phyloP scores from a whole-genome alignment of 1,140 invertebrate genomes.

The Belonocnema kinseyi region DNA sequence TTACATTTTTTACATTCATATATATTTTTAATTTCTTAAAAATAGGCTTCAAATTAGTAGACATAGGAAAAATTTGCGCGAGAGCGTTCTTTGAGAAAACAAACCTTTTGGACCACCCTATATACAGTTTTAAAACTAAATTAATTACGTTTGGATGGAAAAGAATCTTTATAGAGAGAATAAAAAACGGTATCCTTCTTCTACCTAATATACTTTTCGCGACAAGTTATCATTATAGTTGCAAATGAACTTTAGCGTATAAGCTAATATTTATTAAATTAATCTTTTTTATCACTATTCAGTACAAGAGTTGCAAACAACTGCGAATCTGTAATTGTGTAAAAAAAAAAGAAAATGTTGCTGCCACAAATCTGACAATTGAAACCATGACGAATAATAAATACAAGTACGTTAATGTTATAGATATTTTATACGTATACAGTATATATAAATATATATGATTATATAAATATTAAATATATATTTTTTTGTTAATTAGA shows the following conservation, averaged over 20 bases:
- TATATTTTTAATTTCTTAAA: no score
- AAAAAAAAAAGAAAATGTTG: neutral
- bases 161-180: no score
- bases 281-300: neutral
- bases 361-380: neutral
- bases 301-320: neutral
- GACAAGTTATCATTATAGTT: no score
- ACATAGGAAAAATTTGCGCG: no score
- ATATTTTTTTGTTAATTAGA: conserved; percentile 46
- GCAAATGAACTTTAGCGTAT: neutral
- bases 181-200: no score
- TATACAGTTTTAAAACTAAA: no score
- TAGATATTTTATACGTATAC: conserved; percentile 39
- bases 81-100: no score
- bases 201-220: no score
- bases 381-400: conserved; percentile 1
- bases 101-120: no score
- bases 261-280: conserved; percentile 25
- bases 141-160: no score
- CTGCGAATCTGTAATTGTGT: conserved; percentile 1
- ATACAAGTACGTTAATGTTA: neutral
- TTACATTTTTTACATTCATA: no score
- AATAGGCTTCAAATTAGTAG: no score
- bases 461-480: conserved; percentile 44
- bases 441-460: conserved; percentile 29